A percentile compares a stretch with the other conserved stretches of the same genome.
These are phyloP conservation scores for Danaus melanippus DNA, from an alignment of 1,140 invertebrate species.

Conservation along the genomic window DNA sequence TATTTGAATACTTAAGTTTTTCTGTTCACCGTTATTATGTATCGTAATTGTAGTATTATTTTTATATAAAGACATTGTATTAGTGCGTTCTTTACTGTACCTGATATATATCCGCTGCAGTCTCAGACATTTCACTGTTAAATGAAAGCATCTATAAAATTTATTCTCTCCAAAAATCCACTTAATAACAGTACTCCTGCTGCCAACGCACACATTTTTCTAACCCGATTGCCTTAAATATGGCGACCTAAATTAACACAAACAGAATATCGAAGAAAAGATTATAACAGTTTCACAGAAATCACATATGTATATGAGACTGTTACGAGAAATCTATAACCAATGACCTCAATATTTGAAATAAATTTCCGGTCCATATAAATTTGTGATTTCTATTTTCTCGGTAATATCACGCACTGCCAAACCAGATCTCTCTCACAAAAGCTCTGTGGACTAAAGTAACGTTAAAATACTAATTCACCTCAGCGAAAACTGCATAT, in stretches of 20 bases:
- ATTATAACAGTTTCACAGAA: constrained; percentile 13
- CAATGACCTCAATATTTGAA: constrained; percentile 6
- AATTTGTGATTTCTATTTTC: too few relatives aligned
- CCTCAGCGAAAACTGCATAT: too few relatives aligned
- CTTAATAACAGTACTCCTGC: constrained; percentile 5
- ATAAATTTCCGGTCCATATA: constrained; percentile 1
- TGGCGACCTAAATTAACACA: constrained; percentile 12
- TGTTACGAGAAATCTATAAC: constrained; percentile 3
- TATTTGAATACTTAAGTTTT: too few relatives aligned
- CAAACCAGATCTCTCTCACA: too few relatives aligned
- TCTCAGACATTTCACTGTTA: constrained; percentile 8
- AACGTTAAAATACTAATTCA: too few relatives aligned
- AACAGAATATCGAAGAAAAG: constrained; percentile 7
- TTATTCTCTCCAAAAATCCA: constrained; percentile 4
- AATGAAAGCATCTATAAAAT: constrained; percentile 1
- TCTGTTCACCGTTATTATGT: too few relatives aligned
- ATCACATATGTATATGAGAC: constrained; percentile 1
- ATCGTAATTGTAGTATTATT: too few relatives aligned
- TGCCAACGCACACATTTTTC: constrained; percentile 17
- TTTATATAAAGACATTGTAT: neutral
- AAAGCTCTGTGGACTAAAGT: too few relatives aligned
- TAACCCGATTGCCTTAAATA: constrained; percentile 20
- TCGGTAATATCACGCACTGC: too few relatives aligned
- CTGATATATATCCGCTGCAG: constrained; percentile 6
- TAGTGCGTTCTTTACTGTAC: constrained; percentile 3